Conservation (phyloP, 1,140 invertebrate species). For the Drosophila sucinea region DNA sequence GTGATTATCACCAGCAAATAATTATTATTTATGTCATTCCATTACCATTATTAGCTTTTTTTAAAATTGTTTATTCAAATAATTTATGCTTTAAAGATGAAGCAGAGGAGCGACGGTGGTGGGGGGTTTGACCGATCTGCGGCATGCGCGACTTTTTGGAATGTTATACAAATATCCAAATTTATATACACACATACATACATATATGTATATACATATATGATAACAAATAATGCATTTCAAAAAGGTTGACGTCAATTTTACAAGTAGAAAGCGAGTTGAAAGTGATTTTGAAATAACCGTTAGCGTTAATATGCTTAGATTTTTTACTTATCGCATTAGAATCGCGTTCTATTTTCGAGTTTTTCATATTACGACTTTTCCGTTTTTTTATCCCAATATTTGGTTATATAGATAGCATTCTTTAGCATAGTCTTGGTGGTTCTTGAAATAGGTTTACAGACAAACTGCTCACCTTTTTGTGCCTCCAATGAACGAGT, state of each 20-base stretch:
- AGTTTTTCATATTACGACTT: too few species aligned
- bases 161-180: background rate
- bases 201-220: too few species aligned
- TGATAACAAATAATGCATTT: background rate
- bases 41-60: slow-evolving; percentile 46
- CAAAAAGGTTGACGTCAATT: background rate
- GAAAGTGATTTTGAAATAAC: too few species aligned
- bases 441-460: too few species aligned
- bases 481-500: too few species aligned
- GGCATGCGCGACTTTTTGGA: slow-evolving; percentile 6
- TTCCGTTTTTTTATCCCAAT: too few species aligned
- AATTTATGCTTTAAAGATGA: slow-evolving; percentile 5
- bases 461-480: too few species aligned
- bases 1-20: slow-evolving; percentile 6
- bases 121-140: slow-evolving; percentile 4
- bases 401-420: too few species aligned
- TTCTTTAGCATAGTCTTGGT: too few species aligned
- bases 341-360: too few species aligned
- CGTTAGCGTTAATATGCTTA: too few species aligned
- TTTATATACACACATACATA: background rate
- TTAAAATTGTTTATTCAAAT: slow-evolving; percentile 15
- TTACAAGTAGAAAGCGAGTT: background rate
- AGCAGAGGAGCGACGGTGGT: background rate
- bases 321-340: too few species aligned
- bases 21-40: slow-evolving; percentile 46